A percentile compares a stretch with the other conserved stretches of the same genome.
Conservation (phyloP, 2,888 invertebrate species). For the Lypha dubia region DNA sequence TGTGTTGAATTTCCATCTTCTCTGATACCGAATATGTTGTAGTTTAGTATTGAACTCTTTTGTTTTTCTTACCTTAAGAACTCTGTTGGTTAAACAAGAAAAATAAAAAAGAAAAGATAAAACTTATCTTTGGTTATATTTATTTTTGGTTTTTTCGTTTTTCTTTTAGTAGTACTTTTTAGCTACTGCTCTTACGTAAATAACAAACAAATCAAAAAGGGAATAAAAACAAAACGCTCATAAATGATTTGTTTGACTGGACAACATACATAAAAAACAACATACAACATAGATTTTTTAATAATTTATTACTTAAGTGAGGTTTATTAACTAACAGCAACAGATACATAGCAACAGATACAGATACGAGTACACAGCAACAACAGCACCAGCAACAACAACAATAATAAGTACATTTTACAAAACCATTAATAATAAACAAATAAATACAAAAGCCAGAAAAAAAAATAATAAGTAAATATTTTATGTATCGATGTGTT, state of each 20-base stretch:
- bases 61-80: constrained; percentile 14
- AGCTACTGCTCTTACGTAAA: constrained; percentile 69
- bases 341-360: too few species aligned
- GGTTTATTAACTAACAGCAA: constrained; percentile 47
- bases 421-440: constrained; percentile 57
- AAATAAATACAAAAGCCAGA: constrained; percentile 41
- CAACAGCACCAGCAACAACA: constrained; percentile 31
- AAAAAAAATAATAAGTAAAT: too few species aligned
- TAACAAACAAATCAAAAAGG: constrained; percentile 42
- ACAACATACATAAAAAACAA: too few species aligned
- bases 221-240: constrained; percentile 43
- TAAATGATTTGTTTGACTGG: constrained; percentile 55
- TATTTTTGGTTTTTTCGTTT: constrained; percentile 43
- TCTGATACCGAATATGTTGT: not conserved
- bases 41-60: not conserved
- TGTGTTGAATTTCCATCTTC: not conserved
- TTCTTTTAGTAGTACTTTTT: constrained; percentile 39
- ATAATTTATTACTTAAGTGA: constrained; percentile 71
- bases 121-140: constrained; percentile 58
- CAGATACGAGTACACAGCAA: too few species aligned
- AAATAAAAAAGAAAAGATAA: constrained; percentile 35
- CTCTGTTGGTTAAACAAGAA: not conserved
- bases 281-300: constrained; percentile 60
- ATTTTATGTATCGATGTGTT: constrained; percentile 46
- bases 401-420: constrained; percentile 40